Evolutionary conservation across 1,140 invertebrate species (phyloP).

Genomic region (Triops longicaudatus): DNA sequence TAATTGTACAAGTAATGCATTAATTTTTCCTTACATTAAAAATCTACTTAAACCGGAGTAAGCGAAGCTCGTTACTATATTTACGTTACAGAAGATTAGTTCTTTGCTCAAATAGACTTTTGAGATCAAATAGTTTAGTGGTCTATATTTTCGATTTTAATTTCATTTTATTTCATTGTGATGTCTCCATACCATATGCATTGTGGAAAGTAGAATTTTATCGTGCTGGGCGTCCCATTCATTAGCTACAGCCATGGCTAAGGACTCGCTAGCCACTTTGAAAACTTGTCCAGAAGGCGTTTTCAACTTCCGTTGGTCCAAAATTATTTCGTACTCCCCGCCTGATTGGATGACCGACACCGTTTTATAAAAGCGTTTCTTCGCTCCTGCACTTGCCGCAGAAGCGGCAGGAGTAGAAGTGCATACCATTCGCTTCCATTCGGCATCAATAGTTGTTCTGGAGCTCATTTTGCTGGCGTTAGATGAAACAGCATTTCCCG

Average conservation of each 20-base stretch:
- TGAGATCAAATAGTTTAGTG: conserved; percentile 28
- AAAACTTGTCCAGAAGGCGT: conserved; percentile 74
- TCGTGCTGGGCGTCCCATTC: conserved; percentile 87
- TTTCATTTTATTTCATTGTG: conserved; percentile 21
- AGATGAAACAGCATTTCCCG: neutral
- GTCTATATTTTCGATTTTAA: too few relatives aligned
- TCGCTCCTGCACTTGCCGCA: neutral
- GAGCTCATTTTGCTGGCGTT: neutral
- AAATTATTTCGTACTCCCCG: conserved; percentile 59
- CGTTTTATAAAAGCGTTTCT: conserved; percentile 61
- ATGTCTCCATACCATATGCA: conserved; percentile 68
- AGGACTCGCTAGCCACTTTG: conserved; percentile 67
- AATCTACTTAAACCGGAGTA: too few relatives aligned
- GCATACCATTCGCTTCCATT: neutral
- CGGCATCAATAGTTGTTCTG: neutral
- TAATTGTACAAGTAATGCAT: too few relatives aligned
- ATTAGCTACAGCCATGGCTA: conserved; percentile 79
- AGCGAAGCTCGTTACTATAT: too few relatives aligned
- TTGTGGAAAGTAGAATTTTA: conserved; percentile 62
- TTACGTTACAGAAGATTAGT: too few relatives aligned
- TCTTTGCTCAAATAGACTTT: conserved; percentile 25
- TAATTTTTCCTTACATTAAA: too few relatives aligned
- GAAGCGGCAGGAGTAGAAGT: neutral
- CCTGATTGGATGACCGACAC: conserved; percentile 49
- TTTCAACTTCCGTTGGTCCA: conserved; percentile 77